These are phyloP conservation scores for Varecia variegata DNA, from an alignment of 2,797 vertebrate species.

Conservation along the genomic window DNA sequence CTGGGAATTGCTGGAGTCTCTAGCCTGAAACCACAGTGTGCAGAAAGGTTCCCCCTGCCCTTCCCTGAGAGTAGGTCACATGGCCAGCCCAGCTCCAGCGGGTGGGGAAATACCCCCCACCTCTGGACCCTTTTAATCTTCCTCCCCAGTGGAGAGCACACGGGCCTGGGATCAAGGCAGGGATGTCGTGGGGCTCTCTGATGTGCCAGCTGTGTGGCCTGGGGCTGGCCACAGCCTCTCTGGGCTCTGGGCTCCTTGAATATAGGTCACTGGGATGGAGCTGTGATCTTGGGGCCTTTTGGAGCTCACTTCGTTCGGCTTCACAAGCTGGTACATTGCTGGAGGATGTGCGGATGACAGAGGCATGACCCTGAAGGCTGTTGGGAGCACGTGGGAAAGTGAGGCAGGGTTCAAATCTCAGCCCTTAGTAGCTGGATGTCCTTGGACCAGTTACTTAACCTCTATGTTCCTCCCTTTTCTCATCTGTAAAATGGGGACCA, in stretches of 20 bases:
- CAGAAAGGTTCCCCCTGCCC: not conserved
- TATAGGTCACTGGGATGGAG: fast-evolving
- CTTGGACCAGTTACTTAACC: not conserved
- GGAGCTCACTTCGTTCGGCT: not conserved
- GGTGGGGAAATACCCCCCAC: not conserved
- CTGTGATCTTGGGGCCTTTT: not conserved
- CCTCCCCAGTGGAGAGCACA: fast-evolving
- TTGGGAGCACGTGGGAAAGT: not conserved
- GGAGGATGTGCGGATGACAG: not conserved
- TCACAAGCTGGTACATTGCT: not conserved
- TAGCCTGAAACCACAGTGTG: not conserved
- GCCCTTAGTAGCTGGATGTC: not conserved
- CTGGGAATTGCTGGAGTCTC: not conserved
- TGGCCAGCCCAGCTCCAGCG: not conserved
- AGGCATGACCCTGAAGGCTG: not conserved
- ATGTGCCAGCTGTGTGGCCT: not conserved
- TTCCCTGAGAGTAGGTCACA: fast-evolving
- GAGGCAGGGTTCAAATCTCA: not conserved
- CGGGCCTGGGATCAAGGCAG: not conserved
- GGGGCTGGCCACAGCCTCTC: not conserved
- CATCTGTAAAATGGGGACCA: not conserved
- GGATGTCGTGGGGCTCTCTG: not conserved
- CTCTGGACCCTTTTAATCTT: fast-evolving
- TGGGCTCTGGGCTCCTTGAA: not conserved
- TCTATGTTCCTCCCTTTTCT: not conserved